phyloP scores from a whole-genome alignment of 2,113 vertebrate genomes.

The Callocephalon fimbriatum region DNA sequence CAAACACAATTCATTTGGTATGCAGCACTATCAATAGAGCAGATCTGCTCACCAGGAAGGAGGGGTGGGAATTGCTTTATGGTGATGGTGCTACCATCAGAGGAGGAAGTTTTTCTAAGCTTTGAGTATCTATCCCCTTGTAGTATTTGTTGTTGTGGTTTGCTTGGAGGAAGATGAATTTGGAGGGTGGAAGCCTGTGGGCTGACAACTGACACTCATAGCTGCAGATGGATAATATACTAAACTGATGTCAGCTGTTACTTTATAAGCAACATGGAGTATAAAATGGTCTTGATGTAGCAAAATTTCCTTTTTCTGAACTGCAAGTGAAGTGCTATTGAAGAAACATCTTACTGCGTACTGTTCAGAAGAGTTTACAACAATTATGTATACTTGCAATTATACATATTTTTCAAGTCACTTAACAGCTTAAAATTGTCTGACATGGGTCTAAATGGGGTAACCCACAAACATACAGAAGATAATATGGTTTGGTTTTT shows the following conservation, averaged over 20 bases:
- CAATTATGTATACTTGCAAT: background rate
- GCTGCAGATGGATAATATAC: background rate
- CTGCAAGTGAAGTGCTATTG: background rate
- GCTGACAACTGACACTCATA: background rate
- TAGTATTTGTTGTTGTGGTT: slow-evolving; percentile 15
- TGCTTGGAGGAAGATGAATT: background rate
- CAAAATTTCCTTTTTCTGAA: background rate
- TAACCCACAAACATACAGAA: background rate
- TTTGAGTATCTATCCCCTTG: background rate
- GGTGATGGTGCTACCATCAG: background rate
- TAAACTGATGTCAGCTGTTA: slow-evolving; percentile 22
- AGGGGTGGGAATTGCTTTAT: background rate
- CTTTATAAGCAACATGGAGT: background rate
- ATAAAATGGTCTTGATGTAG: background rate
- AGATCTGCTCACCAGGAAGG: background rate
- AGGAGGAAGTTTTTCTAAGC: background rate
- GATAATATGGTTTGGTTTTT: background rate
- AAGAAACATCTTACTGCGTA: background rate
- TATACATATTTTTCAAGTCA: background rate
- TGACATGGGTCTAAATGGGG: background rate
- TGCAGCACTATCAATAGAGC: background rate
- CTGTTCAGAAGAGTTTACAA: background rate
- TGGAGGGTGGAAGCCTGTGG: background rate
- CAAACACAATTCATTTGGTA: background rate
- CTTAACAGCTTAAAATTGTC: background rate